Conservation (phyloP, 2,113 vertebrate species). For the Suncus etruscus region DNA sequence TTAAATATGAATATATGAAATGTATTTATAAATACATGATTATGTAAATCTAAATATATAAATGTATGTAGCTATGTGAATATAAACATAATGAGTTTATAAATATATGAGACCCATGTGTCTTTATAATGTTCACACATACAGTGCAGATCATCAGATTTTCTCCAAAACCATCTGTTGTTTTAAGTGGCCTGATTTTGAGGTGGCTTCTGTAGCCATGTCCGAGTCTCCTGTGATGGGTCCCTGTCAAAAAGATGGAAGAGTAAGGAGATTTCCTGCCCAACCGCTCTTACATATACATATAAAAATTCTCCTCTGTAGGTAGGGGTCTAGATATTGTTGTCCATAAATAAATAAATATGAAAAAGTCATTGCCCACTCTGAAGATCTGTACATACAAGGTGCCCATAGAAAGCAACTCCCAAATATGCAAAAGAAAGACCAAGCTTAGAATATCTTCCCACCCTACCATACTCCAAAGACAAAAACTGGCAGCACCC, state of each 20-base stretch:
- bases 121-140: not conserved
- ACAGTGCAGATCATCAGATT: not conserved
- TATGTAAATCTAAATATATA: not conserved
- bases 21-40: not conserved
- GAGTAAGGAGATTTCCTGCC: not conserved
- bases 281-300: not conserved
- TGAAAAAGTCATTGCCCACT: accelerated
- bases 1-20: not conserved
- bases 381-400: not conserved
- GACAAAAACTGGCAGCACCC: not conserved
- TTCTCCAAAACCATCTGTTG: not conserved
- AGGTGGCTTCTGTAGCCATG: not conserved
- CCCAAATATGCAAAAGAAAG: not conserved
- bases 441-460: not conserved
- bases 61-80: not conserved
- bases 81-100: no score
- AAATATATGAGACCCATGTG: not conserved
- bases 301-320: not conserved
- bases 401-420: not conserved
- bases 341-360: accelerated
- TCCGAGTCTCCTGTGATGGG: not conserved
- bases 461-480: not conserved
- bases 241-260: not conserved
- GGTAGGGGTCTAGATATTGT: not conserved
- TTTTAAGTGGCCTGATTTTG: slow-evolving; percentile 4